These are phyloP conservation scores for Caprella mutica DNA, from an alignment of 2,888 invertebrate genomes.

Conservation along the genomic window DNA sequence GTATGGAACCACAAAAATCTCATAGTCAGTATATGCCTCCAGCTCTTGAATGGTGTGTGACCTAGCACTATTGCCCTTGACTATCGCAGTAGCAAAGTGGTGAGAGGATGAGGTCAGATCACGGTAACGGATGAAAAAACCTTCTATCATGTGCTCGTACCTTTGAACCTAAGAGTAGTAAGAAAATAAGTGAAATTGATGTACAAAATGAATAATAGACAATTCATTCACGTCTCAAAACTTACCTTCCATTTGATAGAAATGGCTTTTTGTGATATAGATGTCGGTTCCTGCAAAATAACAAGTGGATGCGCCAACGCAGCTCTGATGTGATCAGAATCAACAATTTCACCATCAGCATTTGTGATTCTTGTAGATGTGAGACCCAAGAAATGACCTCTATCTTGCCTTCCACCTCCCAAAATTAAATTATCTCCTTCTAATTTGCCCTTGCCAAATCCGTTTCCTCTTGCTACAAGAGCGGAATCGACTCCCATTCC, in stretches of 20 bases:
- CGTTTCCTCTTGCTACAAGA: conserved; percentile 8
- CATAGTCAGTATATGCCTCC: conserved; percentile 75
- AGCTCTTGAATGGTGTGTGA: conserved; percentile 65
- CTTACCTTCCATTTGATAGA: conserved; percentile 70
- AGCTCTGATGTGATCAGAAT: conserved; percentile 48
- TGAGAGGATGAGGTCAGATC: conserved; percentile 48
- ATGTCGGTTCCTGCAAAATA: conserved; percentile 23
- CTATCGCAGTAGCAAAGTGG: conserved; percentile 39
- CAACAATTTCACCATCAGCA: neutral
- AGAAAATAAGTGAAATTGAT: neutral
- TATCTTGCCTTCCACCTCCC: conserved; percentile 34
- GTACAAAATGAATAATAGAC: neutral
- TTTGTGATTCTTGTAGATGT: neutral
- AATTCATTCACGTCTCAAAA: conserved; percentile 8
- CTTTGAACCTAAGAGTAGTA: conserved; percentile 42
- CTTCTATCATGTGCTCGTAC: conserved; percentile 51
- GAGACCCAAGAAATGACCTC: neutral
- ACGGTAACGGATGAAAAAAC: conserved; percentile 57
- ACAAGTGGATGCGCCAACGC: conserved; percentile 44
- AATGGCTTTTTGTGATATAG: conserved; percentile 59
- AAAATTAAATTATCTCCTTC: no score
- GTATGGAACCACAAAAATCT: conserved; percentile 84
- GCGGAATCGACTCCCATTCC: conserved; percentile 10
- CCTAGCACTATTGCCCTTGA: conserved; percentile 56
- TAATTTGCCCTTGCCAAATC: neutral